Conservation (phyloP, 2,888 invertebrate genomes). For the Diaperis boleti region DNA sequence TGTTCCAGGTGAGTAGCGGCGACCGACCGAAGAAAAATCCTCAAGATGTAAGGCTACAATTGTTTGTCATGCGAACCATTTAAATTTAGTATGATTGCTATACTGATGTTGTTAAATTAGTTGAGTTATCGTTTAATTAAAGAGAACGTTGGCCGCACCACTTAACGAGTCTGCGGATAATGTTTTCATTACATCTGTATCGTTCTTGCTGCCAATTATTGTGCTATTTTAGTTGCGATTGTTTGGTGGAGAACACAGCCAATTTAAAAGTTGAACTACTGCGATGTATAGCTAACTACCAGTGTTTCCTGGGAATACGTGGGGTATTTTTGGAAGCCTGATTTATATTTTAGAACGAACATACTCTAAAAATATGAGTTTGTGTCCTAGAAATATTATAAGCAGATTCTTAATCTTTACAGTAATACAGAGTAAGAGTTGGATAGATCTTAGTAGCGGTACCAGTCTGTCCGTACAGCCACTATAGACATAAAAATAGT, state of each 20-base stretch:
- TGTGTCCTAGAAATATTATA: too few species aligned
- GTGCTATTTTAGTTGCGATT: constrained; percentile 16
- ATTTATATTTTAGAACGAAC: too few species aligned
- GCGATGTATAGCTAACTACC: too few species aligned
- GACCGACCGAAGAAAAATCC: background rate
- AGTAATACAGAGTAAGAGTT: too few species aligned
- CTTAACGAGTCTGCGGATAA: constrained; percentile 41
- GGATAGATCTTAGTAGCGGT: too few species aligned
- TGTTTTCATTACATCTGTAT: constrained; percentile 36
- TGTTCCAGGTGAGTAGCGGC: constrained; percentile 7
- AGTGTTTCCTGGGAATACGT: too few species aligned
- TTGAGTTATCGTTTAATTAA: constrained; percentile 42
- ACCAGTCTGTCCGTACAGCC: too few species aligned
- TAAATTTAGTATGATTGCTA: constrained; percentile 30
- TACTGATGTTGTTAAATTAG: constrained; percentile 38
- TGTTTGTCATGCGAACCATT: constrained; percentile 28
- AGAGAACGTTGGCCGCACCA: constrained; percentile 41
- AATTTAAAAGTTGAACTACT: background rate
- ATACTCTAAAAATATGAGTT: too few species aligned
- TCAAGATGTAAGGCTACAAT: background rate
- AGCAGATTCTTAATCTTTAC: too few species aligned
- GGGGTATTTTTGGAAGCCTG: too few species aligned
- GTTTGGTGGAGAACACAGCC: constrained; percentile 3
- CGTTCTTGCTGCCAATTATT: constrained; percentile 29
- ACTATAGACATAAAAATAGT: too few species aligned